Conservation (phyloP, 2,113 vertebrate genomes). For the Pelecanus crispus region DNA sequence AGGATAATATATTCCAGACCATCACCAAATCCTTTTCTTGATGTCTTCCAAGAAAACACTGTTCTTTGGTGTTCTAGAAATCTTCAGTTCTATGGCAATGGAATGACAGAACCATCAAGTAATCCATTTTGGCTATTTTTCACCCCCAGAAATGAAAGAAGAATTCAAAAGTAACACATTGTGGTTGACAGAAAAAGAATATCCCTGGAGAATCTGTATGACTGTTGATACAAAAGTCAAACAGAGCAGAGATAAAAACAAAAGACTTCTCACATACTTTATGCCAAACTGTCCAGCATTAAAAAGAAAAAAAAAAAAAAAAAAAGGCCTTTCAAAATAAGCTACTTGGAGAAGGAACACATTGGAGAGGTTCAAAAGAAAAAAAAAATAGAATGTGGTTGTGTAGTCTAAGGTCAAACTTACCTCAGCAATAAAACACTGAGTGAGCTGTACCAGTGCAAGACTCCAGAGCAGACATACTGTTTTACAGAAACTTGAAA, state of each 20-base stretch:
- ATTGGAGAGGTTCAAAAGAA: neutral
- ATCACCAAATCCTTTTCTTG: neutral
- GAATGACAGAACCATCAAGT: neutral
- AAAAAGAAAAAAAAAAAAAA: neutral
- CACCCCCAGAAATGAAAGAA: neutral
- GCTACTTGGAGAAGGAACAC: neutral
- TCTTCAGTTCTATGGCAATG: neutral
- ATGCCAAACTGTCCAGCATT: neutral
- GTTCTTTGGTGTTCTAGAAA: neutral
- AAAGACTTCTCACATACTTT: neutral
- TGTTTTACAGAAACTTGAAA: neutral
- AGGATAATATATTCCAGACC: neutral
- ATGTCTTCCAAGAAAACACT: neutral
- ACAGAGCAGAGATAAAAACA: neutral
- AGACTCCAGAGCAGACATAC: neutral
- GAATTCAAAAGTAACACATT: neutral
- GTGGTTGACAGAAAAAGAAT: neutral
- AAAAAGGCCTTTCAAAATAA: neutral
- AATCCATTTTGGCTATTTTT: neutral
- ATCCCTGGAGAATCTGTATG: neutral
- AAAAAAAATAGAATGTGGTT: neutral
- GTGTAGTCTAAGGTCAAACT: neutral
- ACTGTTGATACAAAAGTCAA: neutral
- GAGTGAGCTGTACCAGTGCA: neutral
- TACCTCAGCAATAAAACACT: neutral